Evolutionary conservation across 2,888 invertebrate species (phyloP), one percentile per base, ranked within the genome.

Genomic region (Drosophila algonquin): DNA sequence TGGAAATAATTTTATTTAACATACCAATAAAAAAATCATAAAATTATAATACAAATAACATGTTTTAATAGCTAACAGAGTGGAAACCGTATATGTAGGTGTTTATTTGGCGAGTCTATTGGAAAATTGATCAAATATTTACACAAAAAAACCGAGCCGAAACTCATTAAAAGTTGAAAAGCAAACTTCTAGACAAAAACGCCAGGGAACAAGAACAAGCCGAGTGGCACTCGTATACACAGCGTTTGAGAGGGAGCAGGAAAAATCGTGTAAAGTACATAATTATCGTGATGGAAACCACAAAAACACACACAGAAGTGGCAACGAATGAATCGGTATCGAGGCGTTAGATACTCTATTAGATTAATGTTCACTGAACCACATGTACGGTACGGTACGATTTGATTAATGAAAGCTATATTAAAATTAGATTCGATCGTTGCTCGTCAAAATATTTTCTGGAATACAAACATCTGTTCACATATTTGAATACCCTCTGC

Each of bases 121-220:
- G 65, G 57, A 58, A 54, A 72, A 71, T 72, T 72, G 58, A 58
- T 44, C 62, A 62, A 70, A 70, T 82, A 72, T 76, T 70, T 76
- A 47, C 73, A 77, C 47, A 52, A 46, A 63, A 70, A 68, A 69
- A 46, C 48, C 46, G 18, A 61, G 35, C 52, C 30, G 48, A 67
- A 75, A 65, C 48, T 61, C 24, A 69, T 61, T 55, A 71, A 74
- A 72, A 69, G 54, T 62, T 69, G 14, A 57, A 32, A 47, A 47
- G 67, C 40, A 59, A 71, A 61, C 52, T 53, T 57, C 16, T 47
- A 56, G 55, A 48, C 55, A 72, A 54, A 52, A 59, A 72, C 54
- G 16, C 55, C 52, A 63, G 40, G 32, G 62, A 63, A 56, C 47
- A 63, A 48, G 45, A 63, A 44, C 44, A 62, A 55, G 57, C 30